Percentiles rank a stretch among this genome's conserved stretches.
phyloP scores from a whole-genome alignment of 1,140 invertebrate species.

The Drosophila nasuta region DNA sequence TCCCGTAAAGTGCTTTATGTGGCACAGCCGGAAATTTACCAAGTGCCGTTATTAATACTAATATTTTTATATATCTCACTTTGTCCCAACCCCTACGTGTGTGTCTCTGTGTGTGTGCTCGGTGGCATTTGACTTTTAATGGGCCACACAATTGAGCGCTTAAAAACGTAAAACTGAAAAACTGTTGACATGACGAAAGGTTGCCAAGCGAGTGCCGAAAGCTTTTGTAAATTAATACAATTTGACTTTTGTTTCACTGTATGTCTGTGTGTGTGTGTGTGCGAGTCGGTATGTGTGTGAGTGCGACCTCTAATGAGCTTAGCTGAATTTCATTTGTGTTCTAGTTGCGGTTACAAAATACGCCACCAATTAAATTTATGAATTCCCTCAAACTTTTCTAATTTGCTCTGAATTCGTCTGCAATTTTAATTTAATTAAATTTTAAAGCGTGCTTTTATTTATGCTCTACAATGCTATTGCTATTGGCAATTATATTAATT shows the following conservation, averaged over 20 bases:
- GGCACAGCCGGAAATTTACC: conserved; percentile 54
- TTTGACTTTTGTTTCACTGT: conserved; percentile 40
- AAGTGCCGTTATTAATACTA: conserved; percentile 73
- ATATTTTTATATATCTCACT: conserved; percentile 53
- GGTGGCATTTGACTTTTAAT: conserved; percentile 69
- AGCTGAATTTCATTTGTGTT: conserved; percentile 2
- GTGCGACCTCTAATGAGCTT: conserved; percentile 11
- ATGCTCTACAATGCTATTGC: no score
- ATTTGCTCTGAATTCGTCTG: neutral
- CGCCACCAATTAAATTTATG: conserved; percentile 18
- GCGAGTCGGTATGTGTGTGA: conserved; percentile 9
- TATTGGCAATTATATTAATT: no score
- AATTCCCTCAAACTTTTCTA: neutral
- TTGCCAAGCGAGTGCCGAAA: conserved; percentile 26
- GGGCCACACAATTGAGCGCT: conserved; percentile 55
- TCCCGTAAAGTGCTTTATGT: conserved; percentile 54
- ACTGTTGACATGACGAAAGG: conserved; percentile 42
- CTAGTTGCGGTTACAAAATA: neutral
- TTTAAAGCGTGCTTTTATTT: neutral
- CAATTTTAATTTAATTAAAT: neutral
- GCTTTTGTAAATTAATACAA: conserved; percentile 37
- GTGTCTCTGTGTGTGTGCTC: conserved; percentile 38
- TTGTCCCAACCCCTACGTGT: conserved; percentile 7
- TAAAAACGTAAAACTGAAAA: conserved; percentile 31
- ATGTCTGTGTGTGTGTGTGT: conserved; percentile 11